These are phyloP conservation scores for Malurus melanocephalus DNA, from an alignment of 2,113 vertebrate species.

Conservation along the genomic window DNA sequence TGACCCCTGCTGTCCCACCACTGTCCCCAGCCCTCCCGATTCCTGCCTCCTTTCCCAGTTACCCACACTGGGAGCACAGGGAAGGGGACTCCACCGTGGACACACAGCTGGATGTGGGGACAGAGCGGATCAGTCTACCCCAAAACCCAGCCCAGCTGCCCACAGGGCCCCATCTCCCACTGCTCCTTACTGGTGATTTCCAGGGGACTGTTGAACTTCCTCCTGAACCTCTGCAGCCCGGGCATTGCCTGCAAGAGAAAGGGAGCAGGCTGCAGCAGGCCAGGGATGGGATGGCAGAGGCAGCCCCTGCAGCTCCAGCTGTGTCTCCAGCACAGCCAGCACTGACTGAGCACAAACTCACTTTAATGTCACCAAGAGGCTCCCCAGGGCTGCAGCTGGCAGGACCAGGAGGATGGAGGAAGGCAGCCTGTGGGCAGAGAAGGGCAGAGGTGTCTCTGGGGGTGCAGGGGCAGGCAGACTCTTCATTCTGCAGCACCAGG, in stretches of 20 bases:
- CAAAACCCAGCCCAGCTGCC: neutral
- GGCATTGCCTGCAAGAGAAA: slow-evolving; percentile 22
- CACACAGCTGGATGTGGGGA: neutral
- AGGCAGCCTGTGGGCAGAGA: slow-evolving; percentile 38
- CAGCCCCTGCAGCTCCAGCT: neutral
- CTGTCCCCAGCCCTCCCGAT: neutral
- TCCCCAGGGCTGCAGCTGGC: neutral
- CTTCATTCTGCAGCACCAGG: accelerated
- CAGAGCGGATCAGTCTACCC: neutral
- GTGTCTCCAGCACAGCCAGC: neutral
- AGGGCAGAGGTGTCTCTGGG: neutral
- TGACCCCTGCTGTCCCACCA: neutral
- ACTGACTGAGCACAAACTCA: neutral
- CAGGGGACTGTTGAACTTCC: slow-evolving; percentile 46
- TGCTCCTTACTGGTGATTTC: slow-evolving; percentile 40
- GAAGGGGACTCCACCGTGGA: neutral
- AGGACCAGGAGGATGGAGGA: neutral
- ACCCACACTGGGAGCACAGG: neutral
- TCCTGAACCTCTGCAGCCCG: neutral
- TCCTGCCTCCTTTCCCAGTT: neutral
- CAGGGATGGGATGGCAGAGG: neutral
- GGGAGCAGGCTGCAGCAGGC: neutral
- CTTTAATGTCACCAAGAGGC: neutral
- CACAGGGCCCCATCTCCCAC: neutral
- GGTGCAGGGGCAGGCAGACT: neutral